Base-by-base conservation (phyloP, 2,888 invertebrate genomes). In the Zaprionus lineosus region DNA sequence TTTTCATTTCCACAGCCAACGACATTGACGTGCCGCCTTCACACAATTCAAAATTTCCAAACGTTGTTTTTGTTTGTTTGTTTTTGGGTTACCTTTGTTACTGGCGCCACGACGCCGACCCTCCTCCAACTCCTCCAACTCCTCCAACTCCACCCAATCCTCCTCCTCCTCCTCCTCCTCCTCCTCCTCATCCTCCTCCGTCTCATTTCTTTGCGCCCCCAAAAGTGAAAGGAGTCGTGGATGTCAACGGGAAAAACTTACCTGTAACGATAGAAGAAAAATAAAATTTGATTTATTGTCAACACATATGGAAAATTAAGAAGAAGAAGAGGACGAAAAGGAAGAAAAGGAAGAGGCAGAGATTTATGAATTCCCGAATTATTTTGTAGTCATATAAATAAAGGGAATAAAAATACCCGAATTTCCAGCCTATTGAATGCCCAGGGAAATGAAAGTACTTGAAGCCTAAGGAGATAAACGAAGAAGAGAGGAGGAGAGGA, bases 11-110 rank as follows among this genome's bases (percentile, higher is more conserved):
- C 15, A 37, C 8, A 24, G 51, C 31, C 59, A 68, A 63, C 74
- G 70, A 64, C 77, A 73, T 63, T 84, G 84, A 84, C 86, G 86
- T 84, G 84, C 63, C 75, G 72, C 66, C 59, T 69, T 75, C 78
- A 73, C 87, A 86, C 87, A 86, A 86, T 78, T 86, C 84, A 86
- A 73, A 65, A 62, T 67, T 63, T 50, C 50, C 40, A 52, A 16
- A 58, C n/a, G 56, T 71, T 28, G 52, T 44, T 55, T 43, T 21
- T 16, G 29, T 15, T 46, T 28, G 47, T 37, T 29, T 28, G 39
- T 50, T 15, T 31, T 44, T 57, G 36, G 36, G 67, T 58, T 64
- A 56, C 40, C 41, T 47, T 43, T 72, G 60, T 60, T 64, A 58
- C 59, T 67, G 66, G 58, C 56, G 61, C 52, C 24, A 48, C 26